A percentile compares a stretch with the other conserved stretches of the same genome.
phyloP scores from a whole-genome alignment of 2,888 invertebrate genomes.

The Ennomos quercinarius region DNA sequence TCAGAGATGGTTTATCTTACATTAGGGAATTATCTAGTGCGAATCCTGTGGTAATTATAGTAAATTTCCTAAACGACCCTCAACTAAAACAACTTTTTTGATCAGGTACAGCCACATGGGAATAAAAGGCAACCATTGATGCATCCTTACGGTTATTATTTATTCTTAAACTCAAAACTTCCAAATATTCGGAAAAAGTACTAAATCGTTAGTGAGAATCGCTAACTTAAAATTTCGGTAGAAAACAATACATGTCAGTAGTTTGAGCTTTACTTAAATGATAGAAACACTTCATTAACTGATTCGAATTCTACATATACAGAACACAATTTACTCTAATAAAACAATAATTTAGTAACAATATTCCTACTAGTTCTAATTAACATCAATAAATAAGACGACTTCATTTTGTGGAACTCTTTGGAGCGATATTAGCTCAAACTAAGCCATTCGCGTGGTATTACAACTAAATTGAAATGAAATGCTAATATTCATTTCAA shows the following conservation, averaged over 20 bases:
- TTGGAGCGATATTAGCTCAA: conserved; percentile 50
- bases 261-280: conserved; percentile 74
- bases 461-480: conserved; percentile 14
- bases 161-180: conserved; percentile 74
- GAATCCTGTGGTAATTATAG: no score
- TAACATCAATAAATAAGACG: conserved; percentile 81
- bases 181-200: conserved; percentile 65
- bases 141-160: conserved; percentile 76
- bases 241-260: conserved; percentile 49
- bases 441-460: conserved; percentile 20
- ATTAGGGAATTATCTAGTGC: no score
- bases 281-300: conserved; percentile 68
- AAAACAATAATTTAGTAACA: conserved; percentile 80
- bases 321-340: conserved; percentile 76
- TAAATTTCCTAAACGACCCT: no score
- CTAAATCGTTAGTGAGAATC: conserved; percentile 64
- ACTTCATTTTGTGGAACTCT: conserved; percentile 76
- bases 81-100: no score
- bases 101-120: background rate
- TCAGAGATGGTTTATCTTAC: no score
- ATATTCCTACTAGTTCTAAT: conserved; percentile 73
- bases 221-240: conserved; percentile 46
- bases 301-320: conserved; percentile 74
- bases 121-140: conserved; percentile 46
- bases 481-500: conserved; percentile 6